Evolutionary conservation across 2,888 invertebrate genomes (phyloP).

Genomic region (Drosophila algonquin): DNA sequence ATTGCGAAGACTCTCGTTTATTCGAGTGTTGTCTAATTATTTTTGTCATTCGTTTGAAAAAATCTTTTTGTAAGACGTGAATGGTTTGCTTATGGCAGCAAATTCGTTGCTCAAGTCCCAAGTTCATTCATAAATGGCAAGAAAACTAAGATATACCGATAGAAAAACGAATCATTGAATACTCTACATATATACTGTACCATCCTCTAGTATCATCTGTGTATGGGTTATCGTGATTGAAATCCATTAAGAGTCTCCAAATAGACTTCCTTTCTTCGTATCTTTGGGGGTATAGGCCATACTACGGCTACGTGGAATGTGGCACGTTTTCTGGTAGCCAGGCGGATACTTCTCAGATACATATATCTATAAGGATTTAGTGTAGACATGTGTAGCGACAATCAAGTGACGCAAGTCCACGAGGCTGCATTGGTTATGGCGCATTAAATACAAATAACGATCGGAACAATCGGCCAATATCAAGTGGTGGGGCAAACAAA

Average conservation of each 20-base stretch:
- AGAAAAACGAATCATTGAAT: not conserved
- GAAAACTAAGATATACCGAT: not conserved
- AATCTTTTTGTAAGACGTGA: constrained; percentile 50
- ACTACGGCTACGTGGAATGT: constrained; percentile 42
- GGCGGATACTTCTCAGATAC: constrained; percentile 18
- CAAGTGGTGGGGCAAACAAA: constrained; percentile 29
- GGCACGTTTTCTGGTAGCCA: constrained; percentile 47
- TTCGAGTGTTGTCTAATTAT: not conserved
- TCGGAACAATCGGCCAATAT: constrained; percentile 53
- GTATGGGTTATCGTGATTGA: no score
- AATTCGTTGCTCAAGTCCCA: constrained; percentile 22
- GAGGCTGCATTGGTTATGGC: constrained; percentile 70
- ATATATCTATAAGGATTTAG: constrained; percentile 17
- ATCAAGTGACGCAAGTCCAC: constrained; percentile 63
- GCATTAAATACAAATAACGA: constrained; percentile 64
- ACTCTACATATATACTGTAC: constrained; percentile 7
- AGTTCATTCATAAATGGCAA: constrained; percentile 68
- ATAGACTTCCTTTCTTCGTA: no score
- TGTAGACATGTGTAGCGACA: constrained; percentile 18
- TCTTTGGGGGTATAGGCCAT: not conserved
- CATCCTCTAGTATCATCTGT: no score
- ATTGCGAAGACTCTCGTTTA: constrained; percentile 17
- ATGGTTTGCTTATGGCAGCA: constrained; percentile 35
- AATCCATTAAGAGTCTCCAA: no score
- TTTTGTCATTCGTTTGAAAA: constrained; percentile 1